Evolutionary conservation across 2,888 invertebrate species (phyloP), one percentile per base, ranked within the genome.

Genomic region (Limnephilus auricula): DNA sequence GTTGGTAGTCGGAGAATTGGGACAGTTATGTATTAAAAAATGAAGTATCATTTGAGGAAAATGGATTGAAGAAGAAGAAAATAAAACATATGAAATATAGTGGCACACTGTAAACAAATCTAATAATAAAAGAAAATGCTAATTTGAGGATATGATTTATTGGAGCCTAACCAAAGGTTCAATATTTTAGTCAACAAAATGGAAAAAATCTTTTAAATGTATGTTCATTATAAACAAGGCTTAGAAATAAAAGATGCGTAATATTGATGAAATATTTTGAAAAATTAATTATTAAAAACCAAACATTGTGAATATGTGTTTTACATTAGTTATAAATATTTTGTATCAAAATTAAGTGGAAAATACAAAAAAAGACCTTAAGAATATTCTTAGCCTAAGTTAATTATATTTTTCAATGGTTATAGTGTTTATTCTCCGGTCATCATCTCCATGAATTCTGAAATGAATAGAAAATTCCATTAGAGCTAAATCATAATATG

Each of bases 391-490:
- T 91, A 90, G 79, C 79, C 89, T 90, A 88, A 91, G 82, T 37
- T 88, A 65, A 84, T 65, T n/a, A 82, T 90, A 90, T 82, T 85
- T 31, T 80, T 87, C 32, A 80, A 45, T 50, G 34, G 40, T 90
- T 78, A 18, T 2, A 79, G n/a, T 65, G 25, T 88, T 97, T 98
- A 98, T 97, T 98, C 98, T 95, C 98, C 98, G 93, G 98, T 98
- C 98, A 98, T 98, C 98, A 98, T 98, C 95, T 98, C 98, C 98
- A 98, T 98, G 96, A 98, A 98, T 97, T 98, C 98, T 98, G 97
- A 93, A 95, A 94, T 94, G 93, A 93, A 93, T 93, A 91, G 87
- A 90, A 87, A 90, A 86, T 86, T 86, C n/a, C 40, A 50, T 45
- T 65, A 86, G 45, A 45, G 32, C n/a, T 30, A 86, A n/a, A 45